Base-by-base conservation (phyloP, 1,140 invertebrate genomes). In the Anoplophora glabripennis region DNA sequence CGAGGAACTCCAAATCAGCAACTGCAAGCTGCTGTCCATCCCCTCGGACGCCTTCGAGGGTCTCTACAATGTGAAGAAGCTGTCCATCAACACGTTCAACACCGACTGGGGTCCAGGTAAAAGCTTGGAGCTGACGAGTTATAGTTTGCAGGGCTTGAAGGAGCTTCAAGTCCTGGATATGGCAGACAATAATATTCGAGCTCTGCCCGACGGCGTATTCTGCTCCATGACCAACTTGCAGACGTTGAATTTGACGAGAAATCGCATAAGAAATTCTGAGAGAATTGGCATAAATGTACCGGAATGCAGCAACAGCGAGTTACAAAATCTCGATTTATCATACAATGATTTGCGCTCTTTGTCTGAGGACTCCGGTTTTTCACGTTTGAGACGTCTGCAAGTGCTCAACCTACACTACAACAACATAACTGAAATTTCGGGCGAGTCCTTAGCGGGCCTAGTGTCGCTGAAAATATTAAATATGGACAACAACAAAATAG, bases 331-430 rank as follows among this genome's bases (percentile, higher is more conserved):
- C 4, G 90, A 94, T 72, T 75, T 92, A 5, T 92, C 91, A 12
- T 79, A 83, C 57, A 94, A 94, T 72, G 86, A 90, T 64, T 78
- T 94, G 33, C 81, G 83, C 37, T 79, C 80, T 28, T 71, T 93
- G 7, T 79, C 84, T 0, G 86, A 89, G 53, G 83, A 88, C 34
- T 87, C 89, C 14, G 87, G 87, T 40, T 78, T 92, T 52, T 79
- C 86, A 0, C 80, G 85, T 21, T 73, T 95, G 49, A 80, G 86
- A 33, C 83, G 89, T 55, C 76, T 96, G 18, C 86, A 91, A 67
- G 83, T 88, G 59, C 75, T 96, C 7, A 83, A 86, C 65, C 74
- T 96, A 52, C 86, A 93, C 72, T 84, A 91, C 69, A 96, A 96
- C 73, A 85, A 87, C 60, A 86, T 95, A 54, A 82, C 81, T n/a